Evolutionary conservation across 2,888 invertebrate species (phyloP), one percentile per base, ranked within the genome.

Genomic region (Hirudinaria manillensis): DNA sequence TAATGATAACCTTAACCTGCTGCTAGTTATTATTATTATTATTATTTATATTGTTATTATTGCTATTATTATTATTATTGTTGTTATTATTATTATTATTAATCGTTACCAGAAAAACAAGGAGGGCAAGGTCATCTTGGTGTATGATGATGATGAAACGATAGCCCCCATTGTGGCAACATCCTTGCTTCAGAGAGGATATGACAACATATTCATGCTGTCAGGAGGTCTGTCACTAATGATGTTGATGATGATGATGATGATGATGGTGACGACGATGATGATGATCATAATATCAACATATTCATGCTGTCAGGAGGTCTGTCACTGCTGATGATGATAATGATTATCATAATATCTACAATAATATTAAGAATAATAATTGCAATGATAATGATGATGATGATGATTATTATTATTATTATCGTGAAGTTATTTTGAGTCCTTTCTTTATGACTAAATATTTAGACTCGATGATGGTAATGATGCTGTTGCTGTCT

Each of bases 171-270:
- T 80, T 27, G 85, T 83, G 21, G 85, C 85, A 0, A 83, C 86
- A 3, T 87, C 86, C 0, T 79, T 87, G 71, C 84, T 86, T 2
- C 83, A 88, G 80, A 80, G 87, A 73, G 87, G 87, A 0, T 88
- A 87, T 79, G 86, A 86, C 72, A 87, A 87, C 79, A 79, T 87
- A 16, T 87, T 86, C 80, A 80, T 87, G 80, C 80, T 88, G n/a
- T 86, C 87, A 70, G 87, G 87, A 76, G 87, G 87, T 83, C 76
- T 78, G 82, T 75, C 6, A 45, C 29, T 16, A 13, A 55, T 56
- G 65, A 36, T 66, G 65, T 27, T 74, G 24, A 65, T 32, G 38
- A 21, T 74, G 56, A 36, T n/a, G 36, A 21, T 56, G 70, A 72
- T 72, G 29, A 55, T 72, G 32, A 70, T 70, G 70, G 38, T 70